Evolutionary conservation across 2,113 vertebrate species (phyloP), one percentile per base, ranked within the genome.

Genomic region (Garra rufa): DNA sequence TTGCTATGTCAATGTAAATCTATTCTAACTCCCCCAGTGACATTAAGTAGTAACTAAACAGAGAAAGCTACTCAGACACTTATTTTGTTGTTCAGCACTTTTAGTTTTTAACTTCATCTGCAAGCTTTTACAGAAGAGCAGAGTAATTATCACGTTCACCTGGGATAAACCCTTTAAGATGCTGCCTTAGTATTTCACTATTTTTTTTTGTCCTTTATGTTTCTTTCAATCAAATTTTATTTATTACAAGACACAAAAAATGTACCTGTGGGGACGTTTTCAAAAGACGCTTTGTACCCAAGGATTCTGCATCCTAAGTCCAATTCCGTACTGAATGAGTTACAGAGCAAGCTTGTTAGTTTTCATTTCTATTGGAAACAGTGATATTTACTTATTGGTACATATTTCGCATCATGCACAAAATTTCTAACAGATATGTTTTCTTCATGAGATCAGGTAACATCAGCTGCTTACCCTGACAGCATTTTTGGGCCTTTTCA

Each of bases 11-110:
- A 28, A 21, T 76, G 41, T 63, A 46, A 67, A 67, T 67, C 8
- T 61, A 13, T 3, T 46, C 77, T 34, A 48, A 65, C 4, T 15
- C 41, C 43, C n/a, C 17, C 13, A 34, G 15, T 26, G 24, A 48
- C 48, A 9, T 63, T 67, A 80, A 67, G 11, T 21, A 65, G 55
- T 46, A 46, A 65, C 79, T 69, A 69, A 69, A 30, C 9, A 30
- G 28, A 30, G 52, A 59, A 43, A n/a, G 52, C 19, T 59, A 21
- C 34, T 59, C 52, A 14, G 52, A 26, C 43, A 28, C 79, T 69
- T 34, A 9, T 81, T 81, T 69, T 34, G 63, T 24, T 52, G 26
- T 38, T 81, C 61, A 50, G 61, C 78, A 81, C 43, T 69, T 81
- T 81, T 38, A 50, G 17, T 69, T 70, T 67, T 50, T 28, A 69